Evolutionary conservation across 2,797 vertebrate species (phyloP).

Genomic region (Eidolon dupreanum): DNA sequence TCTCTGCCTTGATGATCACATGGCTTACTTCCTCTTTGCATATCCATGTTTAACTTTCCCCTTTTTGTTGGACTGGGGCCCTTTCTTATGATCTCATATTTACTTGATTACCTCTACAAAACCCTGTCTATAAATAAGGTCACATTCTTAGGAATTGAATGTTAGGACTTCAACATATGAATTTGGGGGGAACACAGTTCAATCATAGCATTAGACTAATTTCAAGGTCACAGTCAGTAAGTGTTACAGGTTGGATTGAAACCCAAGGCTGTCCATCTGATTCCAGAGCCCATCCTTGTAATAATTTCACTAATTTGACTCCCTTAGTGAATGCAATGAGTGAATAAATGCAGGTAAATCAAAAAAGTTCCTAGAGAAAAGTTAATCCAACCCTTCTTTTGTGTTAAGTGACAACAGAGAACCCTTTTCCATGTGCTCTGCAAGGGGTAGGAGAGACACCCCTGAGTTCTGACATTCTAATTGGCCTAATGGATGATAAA

Average conservation of each 20-base stretch:
- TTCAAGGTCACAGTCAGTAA: neutral
- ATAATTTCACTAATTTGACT: neutral
- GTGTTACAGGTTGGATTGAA: neutral
- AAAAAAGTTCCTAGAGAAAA: neutral
- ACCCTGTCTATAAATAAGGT: neutral
- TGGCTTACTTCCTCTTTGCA: neutral
- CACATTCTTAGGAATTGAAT: neutral
- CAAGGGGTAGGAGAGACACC: neutral
- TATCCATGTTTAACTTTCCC: neutral
- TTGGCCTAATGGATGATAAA: neutral
- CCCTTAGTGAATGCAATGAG: neutral
- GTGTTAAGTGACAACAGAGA: neutral
- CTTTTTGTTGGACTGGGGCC: neutral
- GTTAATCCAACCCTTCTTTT: neutral
- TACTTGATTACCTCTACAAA: neutral
- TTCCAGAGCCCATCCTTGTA: neutral
- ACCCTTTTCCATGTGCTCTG: neutral
- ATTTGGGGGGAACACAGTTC: neutral
- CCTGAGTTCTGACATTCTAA: neutral
- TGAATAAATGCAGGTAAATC: neutral
- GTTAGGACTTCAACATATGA: neutral
- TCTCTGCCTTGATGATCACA: too few relatives aligned
- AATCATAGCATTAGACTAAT: neutral
- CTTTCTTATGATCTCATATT: neutral
- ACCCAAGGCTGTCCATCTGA: neutral